Evolutionary conservation across 1,140 invertebrate genomes (phyloP).

Genomic region (Panulirus ornatus): DNA sequence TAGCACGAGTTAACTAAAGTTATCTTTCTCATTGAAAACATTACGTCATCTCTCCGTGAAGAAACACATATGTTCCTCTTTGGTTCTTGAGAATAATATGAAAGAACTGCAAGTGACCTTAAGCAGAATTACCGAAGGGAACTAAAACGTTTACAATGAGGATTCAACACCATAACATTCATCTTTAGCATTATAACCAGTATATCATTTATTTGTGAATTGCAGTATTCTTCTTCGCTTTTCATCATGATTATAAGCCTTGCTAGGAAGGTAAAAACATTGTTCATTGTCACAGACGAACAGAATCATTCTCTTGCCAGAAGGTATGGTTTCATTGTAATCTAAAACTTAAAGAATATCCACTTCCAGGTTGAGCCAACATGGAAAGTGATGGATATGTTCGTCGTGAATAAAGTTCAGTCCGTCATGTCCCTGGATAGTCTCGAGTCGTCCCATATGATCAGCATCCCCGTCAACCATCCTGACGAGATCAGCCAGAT

Average conservation of each 20-base stretch:
- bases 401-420: slow-evolving; percentile 80
- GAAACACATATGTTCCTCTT: too few species aligned
- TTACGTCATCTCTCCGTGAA: too few species aligned
- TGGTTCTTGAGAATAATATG: too few species aligned
- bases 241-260: background rate
- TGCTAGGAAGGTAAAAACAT: background rate
- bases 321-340: slow-evolving; percentile 77
- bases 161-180: too few species aligned
- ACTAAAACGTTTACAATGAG: too few species aligned
- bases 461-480: slow-evolving; percentile 92
- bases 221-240: background rate
- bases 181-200: background rate
- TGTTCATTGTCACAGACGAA: too few species aligned
- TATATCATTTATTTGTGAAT: background rate
- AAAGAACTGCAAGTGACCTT: too few species aligned
- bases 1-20: too few species aligned
- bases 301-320: too few species aligned
- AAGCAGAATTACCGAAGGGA: too few species aligned
- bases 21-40: too few species aligned
- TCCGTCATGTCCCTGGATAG: slow-evolving; percentile 90
- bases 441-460: slow-evolving; percentile 92
- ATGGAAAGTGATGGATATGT: slow-evolving; percentile 58
- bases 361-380: slow-evolving; percentile 46
- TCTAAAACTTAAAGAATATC: background rate
- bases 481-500: slow-evolving; percentile 95